These are phyloP conservation scores for Yasuhikotakia modesta DNA, from an alignment of 2,797 vertebrate genomes.

Conservation along the genomic window DNA sequence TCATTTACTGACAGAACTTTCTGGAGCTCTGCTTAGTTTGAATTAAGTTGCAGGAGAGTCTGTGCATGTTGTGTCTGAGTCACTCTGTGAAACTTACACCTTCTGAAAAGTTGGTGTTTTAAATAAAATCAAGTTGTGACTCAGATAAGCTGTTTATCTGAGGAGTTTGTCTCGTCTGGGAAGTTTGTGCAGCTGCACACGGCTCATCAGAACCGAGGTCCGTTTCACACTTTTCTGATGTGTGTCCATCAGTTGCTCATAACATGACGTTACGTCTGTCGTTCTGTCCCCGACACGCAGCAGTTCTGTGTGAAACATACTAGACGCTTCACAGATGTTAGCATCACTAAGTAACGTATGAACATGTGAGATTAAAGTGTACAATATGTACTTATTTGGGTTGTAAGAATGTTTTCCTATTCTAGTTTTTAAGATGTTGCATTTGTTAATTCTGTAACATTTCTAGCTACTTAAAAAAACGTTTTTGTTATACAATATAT, in stretches of 20 bases:
- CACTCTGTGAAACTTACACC: neutral
- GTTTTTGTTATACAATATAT: too few species aligned
- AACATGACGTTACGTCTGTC: conserved; percentile 27
- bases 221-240: conserved; percentile 10
- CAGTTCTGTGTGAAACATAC: conserved; percentile 15
- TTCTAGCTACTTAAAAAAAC: too few species aligned
- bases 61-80: neutral
- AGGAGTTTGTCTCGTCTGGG: neutral
- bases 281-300: conserved; percentile 15
- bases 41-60: neutral
- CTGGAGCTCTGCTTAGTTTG: too few species aligned
- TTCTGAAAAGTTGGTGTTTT: neutral
- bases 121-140: neutral
- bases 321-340: conserved; percentile 26
- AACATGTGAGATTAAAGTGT: too few species aligned
- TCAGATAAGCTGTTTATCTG: neutral
- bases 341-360: too few species aligned
- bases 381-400: too few species aligned
- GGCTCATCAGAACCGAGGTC: conserved; percentile 1
- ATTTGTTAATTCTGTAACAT: too few species aligned
- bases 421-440: too few species aligned
- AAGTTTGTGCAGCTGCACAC: neutral
- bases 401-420: too few species aligned
- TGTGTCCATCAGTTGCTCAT: conserved; percentile 14
- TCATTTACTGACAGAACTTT: too few species aligned